phyloP scores from a whole-genome alignment of 2,797 vertebrate species.

The Acanthornis magna region DNA sequence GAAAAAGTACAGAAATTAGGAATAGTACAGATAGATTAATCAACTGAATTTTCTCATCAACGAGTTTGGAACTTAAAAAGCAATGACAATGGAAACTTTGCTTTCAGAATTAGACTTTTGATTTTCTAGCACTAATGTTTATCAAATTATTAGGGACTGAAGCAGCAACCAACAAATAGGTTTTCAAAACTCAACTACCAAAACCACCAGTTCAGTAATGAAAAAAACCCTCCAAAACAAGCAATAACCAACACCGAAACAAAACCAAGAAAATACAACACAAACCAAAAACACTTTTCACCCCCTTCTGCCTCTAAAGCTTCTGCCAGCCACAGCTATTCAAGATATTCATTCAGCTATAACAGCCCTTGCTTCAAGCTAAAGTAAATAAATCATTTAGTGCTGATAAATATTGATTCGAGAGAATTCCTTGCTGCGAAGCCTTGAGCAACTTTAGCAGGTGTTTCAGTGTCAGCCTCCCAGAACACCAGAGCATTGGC shows the following conservation, averaged over 20 bases:
- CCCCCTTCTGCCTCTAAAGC: background rate
- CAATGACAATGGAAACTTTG: background rate
- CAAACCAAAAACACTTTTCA: background rate
- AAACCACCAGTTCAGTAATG: background rate
- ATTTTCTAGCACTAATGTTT: background rate
- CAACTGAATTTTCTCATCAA: background rate
- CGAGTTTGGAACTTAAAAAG: background rate
- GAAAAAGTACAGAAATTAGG: background rate
- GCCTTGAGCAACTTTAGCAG: background rate
- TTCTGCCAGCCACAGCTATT: background rate
- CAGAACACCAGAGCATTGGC: background rate
- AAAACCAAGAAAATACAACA: background rate
- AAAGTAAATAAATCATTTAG: background rate
- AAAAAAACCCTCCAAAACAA: background rate
- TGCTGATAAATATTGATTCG: background rate
- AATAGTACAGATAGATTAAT: fast-evolving
- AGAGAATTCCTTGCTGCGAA: background rate
- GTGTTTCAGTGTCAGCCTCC: background rate
- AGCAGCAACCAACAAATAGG: fast-evolving
- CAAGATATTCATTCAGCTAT: background rate
- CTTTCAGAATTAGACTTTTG: background rate
- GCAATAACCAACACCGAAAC: background rate
- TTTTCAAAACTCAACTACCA: background rate
- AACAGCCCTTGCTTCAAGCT: background rate
- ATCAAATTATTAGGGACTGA: background rate